phyloP scores from a whole-genome alignment of 2,888 invertebrate genomes.

The Caenorhabditis angaria region DNA sequence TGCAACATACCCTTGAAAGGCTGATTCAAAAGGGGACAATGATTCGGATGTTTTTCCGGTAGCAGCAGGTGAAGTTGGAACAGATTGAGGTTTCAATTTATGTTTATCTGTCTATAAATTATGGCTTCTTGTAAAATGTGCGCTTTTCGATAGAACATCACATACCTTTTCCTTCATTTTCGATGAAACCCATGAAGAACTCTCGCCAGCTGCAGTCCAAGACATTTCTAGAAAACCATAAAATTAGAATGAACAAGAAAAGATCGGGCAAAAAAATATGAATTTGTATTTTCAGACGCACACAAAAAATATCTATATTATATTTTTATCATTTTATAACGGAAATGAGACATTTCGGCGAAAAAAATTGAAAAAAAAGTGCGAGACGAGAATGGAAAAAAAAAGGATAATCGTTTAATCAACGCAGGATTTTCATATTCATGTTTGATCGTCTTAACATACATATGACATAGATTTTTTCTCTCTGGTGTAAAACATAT shows the following conservation, averaged over 20 bases:
- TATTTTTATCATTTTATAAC: conserved; percentile 7
- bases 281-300: not conserved
- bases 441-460: not conserved
- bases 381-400: not conserved
- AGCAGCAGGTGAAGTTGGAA: conserved; percentile 59
- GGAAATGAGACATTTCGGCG: conserved; percentile 7
- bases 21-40: conserved; percentile 41
- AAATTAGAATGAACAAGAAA: no score
- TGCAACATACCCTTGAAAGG: conserved; percentile 33
- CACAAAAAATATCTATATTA: not conserved
- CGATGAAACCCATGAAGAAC: conserved; percentile 45
- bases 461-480: not conserved
- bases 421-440: conserved; percentile 3
- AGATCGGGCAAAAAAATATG: not conserved
- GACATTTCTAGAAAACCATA: conserved; percentile 29
- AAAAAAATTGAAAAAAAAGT: conserved; percentile 1
- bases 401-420: conserved; percentile 8
- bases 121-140: conserved; percentile 15
- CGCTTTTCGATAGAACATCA: not conserved
- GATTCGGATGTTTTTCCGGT: conserved; percentile 25
- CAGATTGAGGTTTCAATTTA: conserved; percentile 49
- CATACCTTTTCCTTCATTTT: conserved; percentile 47
- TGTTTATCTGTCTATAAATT: conserved; percentile 40
- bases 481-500: not conserved
- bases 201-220: conserved; percentile 46